Evolutionary conservation across 2,888 invertebrate species (phyloP).

Genomic region (Andrena fulva): DNA sequence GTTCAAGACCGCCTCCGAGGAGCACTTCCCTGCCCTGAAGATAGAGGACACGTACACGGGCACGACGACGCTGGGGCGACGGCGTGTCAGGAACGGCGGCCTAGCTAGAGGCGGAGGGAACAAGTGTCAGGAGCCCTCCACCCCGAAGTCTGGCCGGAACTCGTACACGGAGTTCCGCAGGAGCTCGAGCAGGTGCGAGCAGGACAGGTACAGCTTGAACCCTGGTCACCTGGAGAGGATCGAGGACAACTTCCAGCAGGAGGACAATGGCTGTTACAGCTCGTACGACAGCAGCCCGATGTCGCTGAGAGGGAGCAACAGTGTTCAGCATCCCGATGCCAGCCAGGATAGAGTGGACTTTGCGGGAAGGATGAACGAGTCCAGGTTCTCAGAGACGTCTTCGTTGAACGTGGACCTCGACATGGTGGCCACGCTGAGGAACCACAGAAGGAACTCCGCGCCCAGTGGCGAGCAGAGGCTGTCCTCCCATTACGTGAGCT

Average conservation of each 20-base stretch:
- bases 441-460: slow-evolving; percentile 79
- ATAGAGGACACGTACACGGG: slow-evolving; percentile 81
- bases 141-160: slow-evolving; percentile 71
- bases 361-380: slow-evolving; percentile 59
- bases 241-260: slow-evolving; percentile 74
- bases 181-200: slow-evolving; percentile 70
- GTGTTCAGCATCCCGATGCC: slow-evolving; percentile 47
- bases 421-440: slow-evolving; percentile 73
- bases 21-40: slow-evolving; percentile 85
- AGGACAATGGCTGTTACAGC: slow-evolving; percentile 70
- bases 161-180: slow-evolving; percentile 78
- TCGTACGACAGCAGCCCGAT: slow-evolving; percentile 70
- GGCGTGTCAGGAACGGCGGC: slow-evolving; percentile 73
- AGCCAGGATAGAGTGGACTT: slow-evolving; percentile 66
- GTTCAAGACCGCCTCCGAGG: slow-evolving; percentile 87
- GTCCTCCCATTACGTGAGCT: slow-evolving; percentile 89
- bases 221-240: slow-evolving; percentile 75
- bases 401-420: slow-evolving; percentile 74
- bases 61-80: slow-evolving; percentile 82
- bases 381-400: slow-evolving; percentile 72
- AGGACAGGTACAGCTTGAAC: slow-evolving; percentile 77
- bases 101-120: slow-evolving; percentile 25
- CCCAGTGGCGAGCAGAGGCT: slow-evolving; percentile 83
- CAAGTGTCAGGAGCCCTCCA: slow-evolving; percentile 67
- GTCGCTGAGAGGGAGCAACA: slow-evolving; percentile 59